Percentiles rank a stretch among this genome's conserved stretches.
These are phyloP conservation scores for Sarcoramphus papa DNA, from an alignment of 2,797 vertebrate genomes.

Conservation along the genomic window DNA sequence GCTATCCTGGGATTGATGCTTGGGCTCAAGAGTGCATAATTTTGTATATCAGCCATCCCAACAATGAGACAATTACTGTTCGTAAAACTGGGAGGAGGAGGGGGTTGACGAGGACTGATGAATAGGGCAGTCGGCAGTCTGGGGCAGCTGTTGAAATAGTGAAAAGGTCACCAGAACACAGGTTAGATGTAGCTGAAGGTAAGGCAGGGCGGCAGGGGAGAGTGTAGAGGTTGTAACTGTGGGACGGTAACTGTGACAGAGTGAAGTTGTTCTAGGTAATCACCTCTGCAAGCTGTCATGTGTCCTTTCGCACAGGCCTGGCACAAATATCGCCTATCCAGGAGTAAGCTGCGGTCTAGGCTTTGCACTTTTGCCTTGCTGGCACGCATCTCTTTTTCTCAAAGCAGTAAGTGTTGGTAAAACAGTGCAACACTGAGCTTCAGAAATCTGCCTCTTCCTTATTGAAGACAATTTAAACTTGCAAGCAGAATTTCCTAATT, in stretches of 20 bases:
- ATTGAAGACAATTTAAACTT: background rate
- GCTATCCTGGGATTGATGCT: background rate
- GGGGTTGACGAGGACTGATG: background rate
- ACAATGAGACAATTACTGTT: background rate
- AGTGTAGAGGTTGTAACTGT: too few species aligned
- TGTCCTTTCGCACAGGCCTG: background rate
- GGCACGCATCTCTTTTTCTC: rapidly evolving
- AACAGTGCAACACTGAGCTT: background rate
- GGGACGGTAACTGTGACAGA: background rate
- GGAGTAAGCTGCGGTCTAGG: background rate
- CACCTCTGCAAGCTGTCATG: background rate
- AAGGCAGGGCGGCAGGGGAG: background rate
- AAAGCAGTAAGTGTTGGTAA: background rate
- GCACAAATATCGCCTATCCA: rapidly evolving
- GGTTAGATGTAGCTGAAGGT: background rate
- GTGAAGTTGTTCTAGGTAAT: background rate
- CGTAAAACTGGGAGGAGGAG: background rate
- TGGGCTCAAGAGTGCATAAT: background rate
- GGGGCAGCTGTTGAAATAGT: background rate
- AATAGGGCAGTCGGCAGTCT: background rate
- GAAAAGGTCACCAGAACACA: background rate
- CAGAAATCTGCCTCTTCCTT: background rate
- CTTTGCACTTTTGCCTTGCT: background rate
- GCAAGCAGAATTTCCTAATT: background rate
- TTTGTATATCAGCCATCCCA: background rate